Evolutionary conservation across 2,113 vertebrate genomes (phyloP), one percentile per base, ranked within the genome.

Genomic region (Malurus melanocephalus): DNA sequence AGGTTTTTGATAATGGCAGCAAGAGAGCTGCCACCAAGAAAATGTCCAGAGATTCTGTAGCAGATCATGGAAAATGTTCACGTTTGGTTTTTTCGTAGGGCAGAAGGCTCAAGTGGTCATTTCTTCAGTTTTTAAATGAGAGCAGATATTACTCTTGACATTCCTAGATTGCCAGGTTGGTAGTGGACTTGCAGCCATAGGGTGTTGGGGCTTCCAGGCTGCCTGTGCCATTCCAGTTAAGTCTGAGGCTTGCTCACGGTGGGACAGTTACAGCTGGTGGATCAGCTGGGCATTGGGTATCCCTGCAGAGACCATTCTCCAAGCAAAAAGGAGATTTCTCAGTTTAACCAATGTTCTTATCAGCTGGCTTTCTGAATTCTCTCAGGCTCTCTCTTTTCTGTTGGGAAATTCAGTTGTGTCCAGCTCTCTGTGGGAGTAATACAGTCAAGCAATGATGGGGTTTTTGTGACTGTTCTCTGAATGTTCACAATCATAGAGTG

Each of bases 71-170:
- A 87, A 85, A 87, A 62, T 14, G 16, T 30, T 42, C 5, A 8
- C 17, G 12, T 72, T 79, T 6, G 5, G 10, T 21, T 59, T 38
- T 60, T 69, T 60, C 19, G 11, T 48, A 59, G 48, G 27, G 5
- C 30, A 59, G 65, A 71, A 87, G 52, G n/a, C 19, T 76, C 7
- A 33, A 48, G 11, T 71, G 20, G 7, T 6, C 10, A 15, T 61
- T 88, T 59, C 6, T 40, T 87, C 17, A 17, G 21, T 38, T 75
- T 90, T 65, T 33, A 52, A 52, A 45, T 55, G 24, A 73, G 16
- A 69, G 52, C 4, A 1, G 1, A 0, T 60, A 65, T 19, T 49
- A 75, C 45, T 18, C 10, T 33, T 71, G 35, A 15, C 20, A 2
- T n/a, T 88, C 35, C 49, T 55, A 8, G 21, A 40, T 23, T 33